These are phyloP conservation scores for Anastrepha obliqua DNA, from an alignment of 1,140 invertebrate species.

Conservation along the genomic window DNA sequence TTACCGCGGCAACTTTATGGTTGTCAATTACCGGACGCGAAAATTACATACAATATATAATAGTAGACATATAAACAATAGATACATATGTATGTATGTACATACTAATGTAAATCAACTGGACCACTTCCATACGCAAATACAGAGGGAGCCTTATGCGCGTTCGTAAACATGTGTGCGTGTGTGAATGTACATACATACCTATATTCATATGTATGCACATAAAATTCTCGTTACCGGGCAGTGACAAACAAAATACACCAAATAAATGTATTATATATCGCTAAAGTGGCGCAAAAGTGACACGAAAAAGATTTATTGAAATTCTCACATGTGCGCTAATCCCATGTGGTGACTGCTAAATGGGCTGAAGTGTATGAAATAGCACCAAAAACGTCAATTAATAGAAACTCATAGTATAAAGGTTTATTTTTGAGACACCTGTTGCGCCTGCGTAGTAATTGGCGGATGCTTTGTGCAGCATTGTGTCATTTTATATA, in stretches of 20 bases:
- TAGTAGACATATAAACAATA: constrained; percentile 47
- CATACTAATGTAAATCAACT: constrained; percentile 15
- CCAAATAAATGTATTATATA: not conserved
- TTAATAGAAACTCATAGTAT: not conserved
- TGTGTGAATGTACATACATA: not conserved
- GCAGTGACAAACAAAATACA: not conserved
- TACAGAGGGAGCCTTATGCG: not conserved
- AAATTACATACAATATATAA: constrained; percentile 50
- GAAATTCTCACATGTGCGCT: constrained; percentile 26
- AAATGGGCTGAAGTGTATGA: not conserved
- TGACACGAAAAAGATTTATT: constrained; percentile 38
- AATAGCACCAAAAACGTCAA: not conserved
- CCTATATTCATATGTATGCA: not conserved
- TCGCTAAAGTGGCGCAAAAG: not conserved
- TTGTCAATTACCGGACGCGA: constrained; percentile 50
- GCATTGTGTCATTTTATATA: not conserved
- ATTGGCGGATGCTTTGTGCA: not conserved
- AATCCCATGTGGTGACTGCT: constrained; percentile 14
- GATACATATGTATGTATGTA: not conserved
- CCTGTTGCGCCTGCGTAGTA: no score
- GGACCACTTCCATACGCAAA: not conserved
- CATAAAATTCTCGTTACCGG: constrained; percentile 30
- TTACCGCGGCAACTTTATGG: not conserved
- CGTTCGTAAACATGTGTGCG: not conserved
- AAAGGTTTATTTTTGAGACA: not conserved